Conservation (phyloP, 2,113 vertebrate species). For the Sinocyclocheilus rhinocerous region DNA sequence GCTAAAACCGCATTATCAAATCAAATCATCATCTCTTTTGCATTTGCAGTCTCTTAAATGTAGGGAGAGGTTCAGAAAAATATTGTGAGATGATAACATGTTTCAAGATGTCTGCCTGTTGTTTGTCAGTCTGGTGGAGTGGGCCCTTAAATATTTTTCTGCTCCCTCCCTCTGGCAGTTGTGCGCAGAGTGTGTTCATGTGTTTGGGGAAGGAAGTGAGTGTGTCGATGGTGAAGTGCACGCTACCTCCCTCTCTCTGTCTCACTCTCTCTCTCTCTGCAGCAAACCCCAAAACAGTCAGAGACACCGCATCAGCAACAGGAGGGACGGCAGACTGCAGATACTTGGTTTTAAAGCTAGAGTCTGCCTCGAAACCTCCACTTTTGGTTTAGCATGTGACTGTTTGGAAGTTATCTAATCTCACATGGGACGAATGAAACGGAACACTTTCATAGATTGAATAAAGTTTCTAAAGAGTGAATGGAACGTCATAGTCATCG, state of each 20-base stretch:
- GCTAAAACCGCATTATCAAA: neutral
- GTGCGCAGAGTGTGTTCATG: conserved; percentile 57
- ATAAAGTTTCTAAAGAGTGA: conserved; percentile 1
- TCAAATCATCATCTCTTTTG: neutral
- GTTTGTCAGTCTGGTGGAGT: conserved; percentile 29
- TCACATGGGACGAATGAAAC: conserved; percentile 4
- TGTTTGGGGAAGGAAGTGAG: conserved; percentile 50
- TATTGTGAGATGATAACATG: neutral
- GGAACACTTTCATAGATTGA: neutral
- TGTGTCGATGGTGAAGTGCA: conserved; percentile 13
- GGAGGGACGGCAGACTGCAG: conserved; percentile 25
- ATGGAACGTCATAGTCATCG: neutral
- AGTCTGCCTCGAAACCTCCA: neutral
- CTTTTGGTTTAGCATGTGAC: conserved; percentile 44
- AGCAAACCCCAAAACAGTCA: conserved; percentile 31
- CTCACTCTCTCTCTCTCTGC: conserved; percentile 19
- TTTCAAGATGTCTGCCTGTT: conserved; percentile 33
- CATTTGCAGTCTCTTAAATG: neutral
- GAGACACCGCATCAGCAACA: conserved; percentile 36
- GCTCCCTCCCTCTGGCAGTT: conserved; percentile 36
- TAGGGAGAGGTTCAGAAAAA: neutral
- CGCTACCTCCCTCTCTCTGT: neutral
- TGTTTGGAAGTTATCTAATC: conserved; percentile 3
- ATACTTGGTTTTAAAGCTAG: conserved; percentile 21
- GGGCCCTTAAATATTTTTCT: conserved; percentile 32